Evolutionary conservation across 2,113 vertebrate genomes (phyloP), one percentile per base, ranked within the genome.

Genomic region (Benthochromis sp.): DNA sequence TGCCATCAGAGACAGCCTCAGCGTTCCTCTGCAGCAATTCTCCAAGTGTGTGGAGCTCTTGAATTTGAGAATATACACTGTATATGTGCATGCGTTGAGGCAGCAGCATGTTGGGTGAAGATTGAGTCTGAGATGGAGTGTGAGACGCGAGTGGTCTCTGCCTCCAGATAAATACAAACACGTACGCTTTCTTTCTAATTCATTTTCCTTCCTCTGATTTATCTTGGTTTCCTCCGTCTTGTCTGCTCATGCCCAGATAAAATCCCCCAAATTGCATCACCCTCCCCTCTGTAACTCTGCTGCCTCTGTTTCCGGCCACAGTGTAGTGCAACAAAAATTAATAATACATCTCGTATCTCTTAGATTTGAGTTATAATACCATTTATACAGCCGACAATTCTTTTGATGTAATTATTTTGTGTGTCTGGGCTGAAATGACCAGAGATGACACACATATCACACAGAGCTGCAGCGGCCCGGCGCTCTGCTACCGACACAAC

Each of bases 241-340:
- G 87, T 92, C 88, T 82, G 86, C 88, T 88, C 90, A 84, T 71
- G 85, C 81, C 73, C 86, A 84, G 85, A 94, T 93, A 86, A 88
- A 92, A 92, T 79, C 85, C 86, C 80, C 80, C 50, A 92, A 95
- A 93, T 93, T 95, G 87, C 91, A 92, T 92, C 94, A 92, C 69
- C 66, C 84, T 11, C 31, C 71, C 57, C 79, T 82, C 81, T 88
- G 85, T 76, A 82, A 43, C 80, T 55, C 12, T 10, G 61, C 38
- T 89, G 86, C 85, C 57, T 87, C 40, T 50, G 84, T 93, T 89
- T 90, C 88, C 55, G 55, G 61, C 73, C 59, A 38, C 27, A 55
- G 7, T 10, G 78, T 31, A n/a, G 50, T 27, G 57, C 73, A 78
- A 71, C 34, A 83, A 40, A 61, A 89, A 82, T 87, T 40, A 89